These are phyloP conservation scores for Agelas oroides DNA, from an alignment of 37 sponge, comb jelly and placozoan species.

Conservation along the genomic window DNA sequence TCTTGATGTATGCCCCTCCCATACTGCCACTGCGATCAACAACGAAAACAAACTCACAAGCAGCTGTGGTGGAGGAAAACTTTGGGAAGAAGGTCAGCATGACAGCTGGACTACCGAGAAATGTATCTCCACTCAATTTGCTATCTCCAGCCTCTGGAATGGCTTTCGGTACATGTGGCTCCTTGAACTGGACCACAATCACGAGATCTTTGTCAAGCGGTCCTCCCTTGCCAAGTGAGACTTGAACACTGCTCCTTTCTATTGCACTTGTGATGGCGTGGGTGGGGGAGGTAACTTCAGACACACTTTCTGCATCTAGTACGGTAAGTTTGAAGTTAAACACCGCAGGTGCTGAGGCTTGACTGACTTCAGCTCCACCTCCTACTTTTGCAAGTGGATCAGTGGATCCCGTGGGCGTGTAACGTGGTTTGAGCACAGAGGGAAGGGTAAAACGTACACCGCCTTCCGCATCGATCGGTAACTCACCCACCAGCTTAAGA, in stretches of 20 bases:
- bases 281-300: conserved; percentile 60
- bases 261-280: conserved; percentile 40
- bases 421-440: conserved; percentile 61
- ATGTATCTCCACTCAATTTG: conserved; percentile 8
- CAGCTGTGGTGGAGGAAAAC: conserved; percentile 32
- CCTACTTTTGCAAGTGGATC: conserved; percentile 2
- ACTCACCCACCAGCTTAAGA: conserved; percentile 69
- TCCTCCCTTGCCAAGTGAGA: conserved; percentile 12
- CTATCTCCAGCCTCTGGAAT: conserved; percentile 47
- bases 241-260: conserved; percentile 3
- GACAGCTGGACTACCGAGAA: conserved; percentile 59
- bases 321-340: conserved; percentile 36
- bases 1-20: conserved; percentile 69
- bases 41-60: conserved; percentile 81
- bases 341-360: conserved; percentile 32
- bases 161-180: conserved; percentile 65
- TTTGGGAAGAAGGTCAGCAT: conserved; percentile 79
- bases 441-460: conserved; percentile 64
- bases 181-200: conserved; percentile 42
- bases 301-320: conserved; percentile 4
- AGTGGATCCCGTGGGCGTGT: conserved; percentile 39
- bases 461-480: conserved; percentile 64
- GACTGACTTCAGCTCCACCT: background rate
- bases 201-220: conserved; percentile 67
- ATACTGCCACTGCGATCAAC: conserved; percentile 92